phyloP scores from a whole-genome alignment of 2,797 vertebrate species.

The Cheirogaleus major region DNA sequence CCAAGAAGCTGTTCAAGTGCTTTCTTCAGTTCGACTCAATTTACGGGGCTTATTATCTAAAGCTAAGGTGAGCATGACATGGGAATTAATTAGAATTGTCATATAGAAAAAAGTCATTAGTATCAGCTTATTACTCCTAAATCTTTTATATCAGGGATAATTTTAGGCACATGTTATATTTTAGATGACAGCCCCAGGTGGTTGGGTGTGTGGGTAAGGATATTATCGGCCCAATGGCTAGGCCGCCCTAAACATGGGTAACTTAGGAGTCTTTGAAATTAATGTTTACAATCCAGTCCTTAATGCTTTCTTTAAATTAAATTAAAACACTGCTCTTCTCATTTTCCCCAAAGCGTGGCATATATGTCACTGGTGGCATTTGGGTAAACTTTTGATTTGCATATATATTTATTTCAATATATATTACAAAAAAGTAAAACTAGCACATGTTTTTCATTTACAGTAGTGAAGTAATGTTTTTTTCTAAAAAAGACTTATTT shows the following conservation, averaged over 20 bases:
- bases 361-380: not conserved
- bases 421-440: not conserved
- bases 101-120: not conserved
- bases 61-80: conserved; percentile 91
- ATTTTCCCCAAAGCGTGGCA: not conserved
- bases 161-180: not conserved
- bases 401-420: not conserved
- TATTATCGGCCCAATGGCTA: not conserved
- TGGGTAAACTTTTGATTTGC: not conserved
- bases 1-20: conserved; percentile 91
- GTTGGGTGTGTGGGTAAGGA: not conserved
- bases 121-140: not conserved
- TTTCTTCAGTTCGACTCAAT: conserved; percentile 95
- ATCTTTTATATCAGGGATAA: not conserved
- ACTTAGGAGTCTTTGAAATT: not conserved
- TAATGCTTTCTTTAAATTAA: not conserved
- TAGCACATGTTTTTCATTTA: not conserved
- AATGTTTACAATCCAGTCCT: not conserved
- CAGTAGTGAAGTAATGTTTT: not conserved
- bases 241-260: not conserved
- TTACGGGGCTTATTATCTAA: conserved; percentile 92
- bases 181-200: not conserved
- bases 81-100: not conserved
- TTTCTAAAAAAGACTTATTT: not conserved
- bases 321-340: not conserved